Percentiles rank a stretch among this genome's conserved stretches.
These are phyloP conservation scores for Agrochola lota DNA, from an alignment of 2,888 invertebrate genomes.

Conservation along the genomic window DNA sequence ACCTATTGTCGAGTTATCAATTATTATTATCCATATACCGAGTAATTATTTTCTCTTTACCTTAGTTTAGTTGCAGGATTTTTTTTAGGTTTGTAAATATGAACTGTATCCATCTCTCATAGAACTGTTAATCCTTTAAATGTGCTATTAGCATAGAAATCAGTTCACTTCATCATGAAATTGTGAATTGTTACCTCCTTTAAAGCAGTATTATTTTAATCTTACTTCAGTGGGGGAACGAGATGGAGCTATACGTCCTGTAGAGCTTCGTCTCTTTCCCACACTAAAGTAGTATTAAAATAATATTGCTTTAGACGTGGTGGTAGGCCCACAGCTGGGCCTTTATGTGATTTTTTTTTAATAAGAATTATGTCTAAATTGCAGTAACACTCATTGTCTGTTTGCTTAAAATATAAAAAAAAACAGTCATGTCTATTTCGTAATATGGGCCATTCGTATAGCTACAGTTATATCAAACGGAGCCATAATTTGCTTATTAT, in stretches of 20 bases:
- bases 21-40: neutral
- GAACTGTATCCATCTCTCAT: neutral
- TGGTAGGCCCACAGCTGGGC: too few species aligned
- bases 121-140: neutral
- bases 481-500: neutral
- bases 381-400: neutral
- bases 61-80: neutral
- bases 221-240: too few species aligned
- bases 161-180: neutral
- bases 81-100: neutral
- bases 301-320: too few species aligned
- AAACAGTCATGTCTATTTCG: neutral
- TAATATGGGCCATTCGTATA: neutral
- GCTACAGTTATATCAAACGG: neutral
- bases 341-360: neutral
- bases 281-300: too few species aligned
- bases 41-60: neutral
- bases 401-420: neutral
- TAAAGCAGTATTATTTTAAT: too few species aligned
- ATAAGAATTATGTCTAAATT: neutral
- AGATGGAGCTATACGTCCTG: too few species aligned
- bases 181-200: neutral
- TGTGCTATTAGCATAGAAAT: neutral
- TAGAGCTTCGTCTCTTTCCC: too few species aligned
- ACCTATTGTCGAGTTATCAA: constrained; percentile 22